Conservation (phyloP, 2,888 invertebrate genomes). For the Caenorhabditis drosophilae region DNA sequence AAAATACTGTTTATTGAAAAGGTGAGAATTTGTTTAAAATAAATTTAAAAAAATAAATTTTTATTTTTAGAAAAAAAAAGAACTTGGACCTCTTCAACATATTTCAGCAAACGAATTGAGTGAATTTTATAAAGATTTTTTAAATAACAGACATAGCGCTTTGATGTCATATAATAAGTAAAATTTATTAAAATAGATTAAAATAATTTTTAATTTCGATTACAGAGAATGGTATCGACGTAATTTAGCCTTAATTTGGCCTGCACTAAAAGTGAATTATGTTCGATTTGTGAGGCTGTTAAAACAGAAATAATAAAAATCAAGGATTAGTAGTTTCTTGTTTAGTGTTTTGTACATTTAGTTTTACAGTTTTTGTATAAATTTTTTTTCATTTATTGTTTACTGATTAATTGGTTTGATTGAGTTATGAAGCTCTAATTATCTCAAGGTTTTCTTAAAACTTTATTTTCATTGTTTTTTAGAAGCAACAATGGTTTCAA, state of each 20-base stretch:
- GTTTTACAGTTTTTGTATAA: slow-evolving; percentile 1
- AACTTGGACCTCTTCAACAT: slow-evolving; percentile 52
- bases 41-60: neutral
- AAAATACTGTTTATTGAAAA: slow-evolving; percentile 46
- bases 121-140: slow-evolving; percentile 61
- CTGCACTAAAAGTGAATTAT: slow-evolving; percentile 63
- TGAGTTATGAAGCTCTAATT: no score
- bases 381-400: slow-evolving; percentile 1
- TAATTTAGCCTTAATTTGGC: slow-evolving; percentile 62
- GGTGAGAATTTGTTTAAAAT: slow-evolving; percentile 3
- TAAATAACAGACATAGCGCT: slow-evolving; percentile 51
- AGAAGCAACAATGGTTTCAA: slow-evolving; percentile 8
- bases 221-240: slow-evolving; percentile 66
- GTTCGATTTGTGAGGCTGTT: slow-evolving; percentile 54
- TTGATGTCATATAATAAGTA: slow-evolving; percentile 62
- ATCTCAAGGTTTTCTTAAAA: neutral
- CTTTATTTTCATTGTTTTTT: neutral
- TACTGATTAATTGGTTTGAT: neutral
- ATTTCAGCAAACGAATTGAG: slow-evolving; percentile 64
- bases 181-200: neutral
- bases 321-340: slow-evolving; percentile 8
- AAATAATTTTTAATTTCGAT: slow-evolving; percentile 7
- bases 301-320: neutral
- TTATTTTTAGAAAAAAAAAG: slow-evolving; percentile 50
- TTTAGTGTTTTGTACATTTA: slow-evolving; percentile 5